Percentiles rank a stretch among this genome's conserved stretches.
Evolutionary conservation across 2,797 vertebrate species (phyloP).

Genomic region (Sebastes matsubarae): DNA sequence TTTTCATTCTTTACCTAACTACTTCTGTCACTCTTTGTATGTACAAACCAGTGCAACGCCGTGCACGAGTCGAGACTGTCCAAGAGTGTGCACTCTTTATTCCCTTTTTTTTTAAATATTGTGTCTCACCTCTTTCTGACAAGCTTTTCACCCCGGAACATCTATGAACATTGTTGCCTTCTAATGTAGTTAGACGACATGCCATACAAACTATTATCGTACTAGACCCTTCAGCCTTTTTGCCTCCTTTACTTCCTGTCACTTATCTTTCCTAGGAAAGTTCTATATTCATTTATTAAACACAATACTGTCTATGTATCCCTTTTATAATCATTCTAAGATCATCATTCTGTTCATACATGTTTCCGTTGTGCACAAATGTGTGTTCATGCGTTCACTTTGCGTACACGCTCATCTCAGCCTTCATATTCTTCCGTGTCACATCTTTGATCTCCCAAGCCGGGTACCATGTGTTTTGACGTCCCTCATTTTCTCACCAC

Average conservation of each 20-base stretch:
- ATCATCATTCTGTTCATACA: background rate
- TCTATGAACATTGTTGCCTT: background rate
- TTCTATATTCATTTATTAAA: background rate
- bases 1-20: background rate
- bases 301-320: background rate
- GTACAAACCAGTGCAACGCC: background rate
- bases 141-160: background rate
- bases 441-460: slow-evolving; percentile 51
- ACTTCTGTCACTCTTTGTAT: background rate
- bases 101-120: too few relatives aligned
- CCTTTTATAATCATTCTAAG: background rate
- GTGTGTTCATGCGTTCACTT: background rate
- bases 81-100: background rate
- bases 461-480: slow-evolving; percentile 64
- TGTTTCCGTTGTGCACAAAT: background rate
- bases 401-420: background rate
- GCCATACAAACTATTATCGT: background rate
- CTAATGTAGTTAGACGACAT: too few relatives aligned
- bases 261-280: background rate
- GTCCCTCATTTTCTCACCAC: slow-evolving; percentile 62
- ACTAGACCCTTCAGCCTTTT: background rate
- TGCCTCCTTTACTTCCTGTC: background rate
- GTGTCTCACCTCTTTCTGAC: background rate
- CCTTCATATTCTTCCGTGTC: slow-evolving; percentile 16
- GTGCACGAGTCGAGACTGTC: background rate